Conservation (phyloP, 2,113 vertebrate genomes). For the Bucco capensis region DNA sequence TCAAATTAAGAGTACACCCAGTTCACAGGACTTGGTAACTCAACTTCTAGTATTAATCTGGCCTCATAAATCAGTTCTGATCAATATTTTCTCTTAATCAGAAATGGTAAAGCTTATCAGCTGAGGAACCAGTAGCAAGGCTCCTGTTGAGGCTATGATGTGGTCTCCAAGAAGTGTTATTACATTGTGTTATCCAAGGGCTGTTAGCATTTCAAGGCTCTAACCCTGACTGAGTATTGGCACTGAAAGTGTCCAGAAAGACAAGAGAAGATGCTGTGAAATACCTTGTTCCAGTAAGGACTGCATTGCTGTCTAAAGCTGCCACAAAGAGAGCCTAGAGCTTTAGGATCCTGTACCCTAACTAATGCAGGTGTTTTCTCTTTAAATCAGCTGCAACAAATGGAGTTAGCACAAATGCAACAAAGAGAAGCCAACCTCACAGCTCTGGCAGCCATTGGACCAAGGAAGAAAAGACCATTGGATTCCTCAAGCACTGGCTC, state of each 20-base stretch:
- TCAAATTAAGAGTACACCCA: neutral
- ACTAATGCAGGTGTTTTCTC: neutral
- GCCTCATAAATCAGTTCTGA: neutral
- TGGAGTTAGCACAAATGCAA: slow-evolving; percentile 87
- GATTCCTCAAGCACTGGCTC: slow-evolving; percentile 56
- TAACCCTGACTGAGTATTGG: neutral
- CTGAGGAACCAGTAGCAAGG: neutral
- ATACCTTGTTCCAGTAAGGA: neutral
- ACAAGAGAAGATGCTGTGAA: neutral
- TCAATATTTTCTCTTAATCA: neutral
- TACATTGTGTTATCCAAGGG: neutral
- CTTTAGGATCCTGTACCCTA: neutral
- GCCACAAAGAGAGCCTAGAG: neutral
- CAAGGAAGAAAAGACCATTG: slow-evolving; percentile 86
- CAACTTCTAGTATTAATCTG: neutral
- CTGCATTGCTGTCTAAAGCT: neutral
- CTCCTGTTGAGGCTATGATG: neutral
- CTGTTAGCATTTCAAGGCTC: neutral
- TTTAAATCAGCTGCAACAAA: slow-evolving; percentile 83
- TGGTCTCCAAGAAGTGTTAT: neutral
- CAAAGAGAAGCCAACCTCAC: slow-evolving; percentile 91
- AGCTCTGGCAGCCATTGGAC: slow-evolving; percentile 92
- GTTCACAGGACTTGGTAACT: neutral
- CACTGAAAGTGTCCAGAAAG: neutral
- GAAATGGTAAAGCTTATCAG: neutral